Percentiles rank a stretch among this genome's conserved stretches.
These are phyloP conservation scores for Meganola albula DNA, from an alignment of 2,888 invertebrate genomes.

Conservation along the genomic window DNA sequence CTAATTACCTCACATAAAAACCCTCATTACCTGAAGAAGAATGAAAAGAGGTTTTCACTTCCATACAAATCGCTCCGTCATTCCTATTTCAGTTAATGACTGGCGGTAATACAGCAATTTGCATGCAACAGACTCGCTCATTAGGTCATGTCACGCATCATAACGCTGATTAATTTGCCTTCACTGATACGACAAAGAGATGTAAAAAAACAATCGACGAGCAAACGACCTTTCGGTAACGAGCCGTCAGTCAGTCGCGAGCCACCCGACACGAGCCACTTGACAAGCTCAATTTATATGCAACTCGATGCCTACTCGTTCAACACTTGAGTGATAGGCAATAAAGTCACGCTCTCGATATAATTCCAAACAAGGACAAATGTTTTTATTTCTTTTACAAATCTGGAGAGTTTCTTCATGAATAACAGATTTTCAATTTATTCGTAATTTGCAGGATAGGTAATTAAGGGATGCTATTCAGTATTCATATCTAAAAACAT, in stretches of 20 bases:
- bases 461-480: no score
- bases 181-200: slow-evolving; percentile 43
- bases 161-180: slow-evolving; percentile 70
- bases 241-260: slow-evolving; percentile 63
- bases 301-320: slow-evolving; percentile 44
- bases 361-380: slow-evolving; percentile 3
- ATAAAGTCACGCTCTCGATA: slow-evolving; percentile 36
- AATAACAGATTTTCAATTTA: no score
- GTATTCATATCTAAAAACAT: no score
- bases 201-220: slow-evolving; percentile 45
- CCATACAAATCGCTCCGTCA: not conserved
- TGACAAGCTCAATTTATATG: slow-evolving; percentile 66
- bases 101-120: slow-evolving; percentile 31
- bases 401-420: no score
- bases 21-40: no score
- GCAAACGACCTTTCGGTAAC: slow-evolving; percentile 67
- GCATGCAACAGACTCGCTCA: slow-evolving; percentile 42
- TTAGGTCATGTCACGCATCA: slow-evolving; percentile 66
- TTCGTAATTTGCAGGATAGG: no score
- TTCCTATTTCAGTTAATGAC: slow-evolving; percentile 19
- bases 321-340: slow-evolving; percentile 37
- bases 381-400: no score
- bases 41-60: no score
- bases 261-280: slow-evolving; percentile 28
- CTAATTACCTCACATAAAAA: no score